Evolutionary conservation across 2,888 invertebrate genomes (phyloP).

Genomic region (Drosophila emarginata): DNA sequence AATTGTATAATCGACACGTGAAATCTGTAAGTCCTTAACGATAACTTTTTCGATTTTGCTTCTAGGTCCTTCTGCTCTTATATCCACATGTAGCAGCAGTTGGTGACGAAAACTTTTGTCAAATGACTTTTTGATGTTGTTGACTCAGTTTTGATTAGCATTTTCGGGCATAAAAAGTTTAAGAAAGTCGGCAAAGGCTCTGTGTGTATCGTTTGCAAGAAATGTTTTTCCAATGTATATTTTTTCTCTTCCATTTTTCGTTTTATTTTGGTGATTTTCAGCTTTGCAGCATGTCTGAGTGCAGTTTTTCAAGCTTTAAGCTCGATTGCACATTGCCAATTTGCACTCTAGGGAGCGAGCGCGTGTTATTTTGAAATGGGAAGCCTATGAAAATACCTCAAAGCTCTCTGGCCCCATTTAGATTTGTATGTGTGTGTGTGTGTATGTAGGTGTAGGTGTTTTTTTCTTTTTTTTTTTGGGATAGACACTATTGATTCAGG

Average conservation of each 20-base stretch:
- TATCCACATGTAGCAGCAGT: not conserved
- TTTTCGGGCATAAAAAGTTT: slow-evolving; percentile 11
- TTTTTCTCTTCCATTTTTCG: slow-evolving; percentile 33
- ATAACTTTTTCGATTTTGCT: slow-evolving; percentile 4
- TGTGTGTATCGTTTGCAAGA: not conserved
- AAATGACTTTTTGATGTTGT: slow-evolving; percentile 69
- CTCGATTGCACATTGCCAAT: slow-evolving; percentile 26
- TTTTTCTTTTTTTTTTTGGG: not conserved
- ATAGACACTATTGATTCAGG: not conserved
- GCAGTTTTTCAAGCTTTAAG: slow-evolving; percentile 16
- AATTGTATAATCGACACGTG: slow-evolving; percentile 41
- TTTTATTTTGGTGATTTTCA: slow-evolving; percentile 10
- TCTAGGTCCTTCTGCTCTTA: not conserved
- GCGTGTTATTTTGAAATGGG: not conserved
- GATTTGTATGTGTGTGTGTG: not conserved
- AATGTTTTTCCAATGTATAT: slow-evolving; percentile 6
- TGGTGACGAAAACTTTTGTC: slow-evolving; percentile 40
- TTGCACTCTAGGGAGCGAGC: slow-evolving; percentile 8
- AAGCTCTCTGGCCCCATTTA: not conserved
- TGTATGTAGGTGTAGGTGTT: not conserved
- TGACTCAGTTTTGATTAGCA: slow-evolving; percentile 73
- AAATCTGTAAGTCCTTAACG: slow-evolving; percentile 15
- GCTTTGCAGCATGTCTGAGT: slow-evolving; percentile 34
- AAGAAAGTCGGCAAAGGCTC: not conserved
- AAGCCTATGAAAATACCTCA: slow-evolving; percentile 6